These are phyloP conservation scores for Hippocampus mohnikei DNA, from an alignment of 2,113 vertebrate species.

Conservation along the genomic window DNA sequence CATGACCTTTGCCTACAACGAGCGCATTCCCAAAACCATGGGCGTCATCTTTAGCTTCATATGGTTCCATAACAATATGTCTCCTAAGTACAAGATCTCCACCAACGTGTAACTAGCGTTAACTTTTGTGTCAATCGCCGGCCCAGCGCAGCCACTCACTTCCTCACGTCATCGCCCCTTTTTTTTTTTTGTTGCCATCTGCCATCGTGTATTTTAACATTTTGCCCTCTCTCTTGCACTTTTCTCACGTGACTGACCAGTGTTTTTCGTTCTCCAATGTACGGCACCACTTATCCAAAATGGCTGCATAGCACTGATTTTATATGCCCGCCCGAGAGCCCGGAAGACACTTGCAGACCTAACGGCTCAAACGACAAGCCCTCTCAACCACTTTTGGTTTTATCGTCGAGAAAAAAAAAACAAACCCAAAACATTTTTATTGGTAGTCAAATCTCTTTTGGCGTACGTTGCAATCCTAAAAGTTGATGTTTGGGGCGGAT, in stretches of 20 bases:
- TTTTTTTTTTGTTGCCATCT: constrained; percentile 36
- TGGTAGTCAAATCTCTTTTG: not conserved
- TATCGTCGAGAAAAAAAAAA: not conserved
- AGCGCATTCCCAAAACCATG: constrained; percentile 82
- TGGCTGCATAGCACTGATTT: constrained; percentile 47
- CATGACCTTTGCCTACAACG: constrained; percentile 85
- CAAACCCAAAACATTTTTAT: too few species aligned
- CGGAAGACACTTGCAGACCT: not conserved
- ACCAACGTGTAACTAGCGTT: constrained; percentile 73
- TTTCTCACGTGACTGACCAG: constrained; percentile 19
- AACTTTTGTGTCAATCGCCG: constrained; percentile 51
- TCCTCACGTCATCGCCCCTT: constrained; percentile 37
- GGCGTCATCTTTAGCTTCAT: constrained; percentile 85
- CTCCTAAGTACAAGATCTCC: constrained; percentile 81
- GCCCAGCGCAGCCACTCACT: constrained; percentile 46
- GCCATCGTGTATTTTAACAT: constrained; percentile 42
- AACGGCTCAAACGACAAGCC: not conserved
- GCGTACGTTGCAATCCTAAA: constrained; percentile 1
- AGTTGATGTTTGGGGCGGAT: constrained; percentile 1
- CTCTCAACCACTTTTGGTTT: constrained; percentile 7
- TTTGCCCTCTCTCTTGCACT: constrained; percentile 45
- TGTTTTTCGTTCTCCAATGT: constrained; percentile 20
- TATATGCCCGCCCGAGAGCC: constrained; percentile 33
- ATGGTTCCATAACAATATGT: constrained; percentile 87
- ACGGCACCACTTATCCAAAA: constrained; percentile 44